A percentile compares a stretch with the other conserved stretches of the same genome.
phyloP scores from a whole-genome alignment of 2,888 invertebrate species.

The Xestia c-nigrum region DNA sequence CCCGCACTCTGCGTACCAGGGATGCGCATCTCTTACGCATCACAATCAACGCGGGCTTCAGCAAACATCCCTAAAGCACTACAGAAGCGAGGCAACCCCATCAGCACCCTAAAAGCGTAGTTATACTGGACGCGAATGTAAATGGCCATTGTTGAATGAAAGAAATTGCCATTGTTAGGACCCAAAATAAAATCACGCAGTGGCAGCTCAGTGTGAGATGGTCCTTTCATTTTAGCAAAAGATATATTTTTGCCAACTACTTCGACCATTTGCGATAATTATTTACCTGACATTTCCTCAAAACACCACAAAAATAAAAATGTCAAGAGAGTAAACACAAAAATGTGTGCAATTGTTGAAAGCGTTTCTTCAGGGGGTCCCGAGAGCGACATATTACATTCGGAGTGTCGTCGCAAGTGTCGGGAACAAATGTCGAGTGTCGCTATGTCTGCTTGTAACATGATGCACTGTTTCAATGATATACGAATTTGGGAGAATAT shows the following conservation, averaged over 20 bases:
- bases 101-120: too few relatives aligned
- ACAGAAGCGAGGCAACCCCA: too few relatives aligned
- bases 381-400: slow-evolving; percentile 71
- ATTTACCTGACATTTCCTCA: slow-evolving; percentile 50
- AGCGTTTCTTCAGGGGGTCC: slow-evolving; percentile 63
- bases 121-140: too few relatives aligned
- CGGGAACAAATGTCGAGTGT: slow-evolving; percentile 64
- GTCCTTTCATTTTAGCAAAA: not conserved
- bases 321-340: slow-evolving; percentile 53
- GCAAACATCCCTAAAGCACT: too few relatives aligned
- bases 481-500: slow-evolving; percentile 40
- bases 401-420: slow-evolving; percentile 65
- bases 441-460: slow-evolving; percentile 57
- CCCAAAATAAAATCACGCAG: not conserved
- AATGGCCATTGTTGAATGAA: not conserved
- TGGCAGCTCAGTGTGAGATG: not conserved
- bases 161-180: not conserved
- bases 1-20: too few relatives aligned
- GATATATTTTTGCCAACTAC: not conserved
- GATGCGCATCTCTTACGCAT: too few relatives aligned
- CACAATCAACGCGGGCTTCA: too few relatives aligned
- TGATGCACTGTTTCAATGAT: slow-evolving; percentile 65
- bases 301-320: slow-evolving; percentile 51
- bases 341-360: slow-evolving; percentile 64
- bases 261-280: slow-evolving; percentile 30